phyloP scores from a whole-genome alignment of 2,797 vertebrate species.

The Pterois miles region DNA sequence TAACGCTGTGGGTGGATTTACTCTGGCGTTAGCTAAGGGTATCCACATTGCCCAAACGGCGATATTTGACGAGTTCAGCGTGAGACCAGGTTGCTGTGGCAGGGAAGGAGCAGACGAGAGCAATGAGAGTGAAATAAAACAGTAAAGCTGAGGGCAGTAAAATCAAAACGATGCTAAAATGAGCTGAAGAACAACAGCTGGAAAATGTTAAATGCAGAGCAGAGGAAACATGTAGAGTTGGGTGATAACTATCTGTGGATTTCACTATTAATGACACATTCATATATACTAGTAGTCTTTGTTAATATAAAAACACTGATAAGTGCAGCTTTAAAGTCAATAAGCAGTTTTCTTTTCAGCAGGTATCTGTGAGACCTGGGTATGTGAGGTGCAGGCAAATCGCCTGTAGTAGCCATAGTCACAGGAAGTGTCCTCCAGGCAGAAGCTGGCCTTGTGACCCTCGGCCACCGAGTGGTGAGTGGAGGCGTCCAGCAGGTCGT shows the following conservation, averaged over 20 bases:
- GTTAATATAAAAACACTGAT: neutral
- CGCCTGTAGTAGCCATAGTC: constrained; percentile 97
- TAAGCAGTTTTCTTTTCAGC: neutral
- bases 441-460: constrained; percentile 99
- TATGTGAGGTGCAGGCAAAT: constrained; percentile 95
- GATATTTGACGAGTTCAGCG: no score
- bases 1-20: no score
- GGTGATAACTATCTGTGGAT: neutral
- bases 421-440: constrained; percentile 97
- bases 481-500: constrained; percentile 91
- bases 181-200: neutral
- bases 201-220: neutral
- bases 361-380: constrained; percentile 66
- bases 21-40: no score
- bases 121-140: neutral
- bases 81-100: neutral
- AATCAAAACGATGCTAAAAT: neutral
- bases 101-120: neutral
- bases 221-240: neutral
- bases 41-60: no score
- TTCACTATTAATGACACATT: neutral
- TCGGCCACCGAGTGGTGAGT: constrained; percentile 93
- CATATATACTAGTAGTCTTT: neutral
- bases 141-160: neutral
- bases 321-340: neutral